Conservation (phyloP, 2,113 vertebrate species). For the Smithornis capensis region DNA sequence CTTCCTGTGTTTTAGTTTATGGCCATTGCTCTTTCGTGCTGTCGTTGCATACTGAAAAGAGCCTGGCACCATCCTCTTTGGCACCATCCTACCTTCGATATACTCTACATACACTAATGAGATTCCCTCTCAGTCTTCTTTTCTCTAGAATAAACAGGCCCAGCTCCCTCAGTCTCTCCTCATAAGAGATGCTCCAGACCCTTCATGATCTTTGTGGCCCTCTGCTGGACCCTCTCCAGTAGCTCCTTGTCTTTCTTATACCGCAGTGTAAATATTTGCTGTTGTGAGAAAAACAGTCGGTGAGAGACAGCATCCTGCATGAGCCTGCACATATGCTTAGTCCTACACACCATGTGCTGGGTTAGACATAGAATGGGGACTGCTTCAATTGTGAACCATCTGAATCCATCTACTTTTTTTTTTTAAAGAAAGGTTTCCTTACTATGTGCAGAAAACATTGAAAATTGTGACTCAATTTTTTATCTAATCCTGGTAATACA, state of each 20-base stretch:
- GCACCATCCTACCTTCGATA: not conserved
- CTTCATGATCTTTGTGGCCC: not conserved
- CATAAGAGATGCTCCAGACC: not conserved
- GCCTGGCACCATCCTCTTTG: not conserved
- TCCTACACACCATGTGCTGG: not conserved
- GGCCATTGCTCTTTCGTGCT: not conserved
- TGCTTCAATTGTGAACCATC: not conserved
- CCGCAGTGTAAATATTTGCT: not conserved
- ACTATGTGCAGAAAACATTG: not conserved
- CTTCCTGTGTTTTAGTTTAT: not conserved
- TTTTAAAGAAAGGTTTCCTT: not conserved
- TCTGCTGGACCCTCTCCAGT: not conserved
- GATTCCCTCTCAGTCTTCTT: not conserved
- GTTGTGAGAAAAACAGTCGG: no score
- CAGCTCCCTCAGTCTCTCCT: not conserved
- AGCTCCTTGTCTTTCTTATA: not conserved
- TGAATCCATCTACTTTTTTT: not conserved
- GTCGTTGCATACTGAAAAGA: not conserved
- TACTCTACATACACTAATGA: not conserved
- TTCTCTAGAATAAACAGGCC: not conserved
- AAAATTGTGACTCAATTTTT: not conserved
- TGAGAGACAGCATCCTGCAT: not conserved
- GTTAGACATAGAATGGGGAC: no score
- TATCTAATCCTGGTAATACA: accelerated
- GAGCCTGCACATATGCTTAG: not conserved